Evolutionary conservation across 2,113 vertebrate genomes (phyloP), one percentile per base, ranked within the genome.

Genomic region (Tinamus guttatus): DNA sequence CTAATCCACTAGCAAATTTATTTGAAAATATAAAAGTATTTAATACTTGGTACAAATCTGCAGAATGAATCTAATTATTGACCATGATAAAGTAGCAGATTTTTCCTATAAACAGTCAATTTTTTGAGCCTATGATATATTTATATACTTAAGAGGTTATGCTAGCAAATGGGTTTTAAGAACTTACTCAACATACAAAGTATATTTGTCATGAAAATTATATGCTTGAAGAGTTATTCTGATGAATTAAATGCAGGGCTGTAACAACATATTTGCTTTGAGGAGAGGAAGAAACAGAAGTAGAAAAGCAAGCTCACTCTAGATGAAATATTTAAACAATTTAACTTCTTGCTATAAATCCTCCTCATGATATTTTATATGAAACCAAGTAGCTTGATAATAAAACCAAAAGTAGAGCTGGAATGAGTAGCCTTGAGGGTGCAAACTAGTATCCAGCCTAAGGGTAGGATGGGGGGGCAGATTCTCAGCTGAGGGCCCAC

Each of bases 241-340:
- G 65, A 62, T 52, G 27, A 70, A 86, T 81, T 75, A 83, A 90
- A 83, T 40, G 64, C 22, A 67, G 34, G 75, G 58, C 78, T 27
- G 58, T 7, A n/a, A 79, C 38, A 69, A 79, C 78, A 85, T 71
- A 91, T 62, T 95, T 94, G 52, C 58, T 89, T 91, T 64, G 64
- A 87, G 67, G 28, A 86, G 43, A 75, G 11, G 34, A 38, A 90
- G 34, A 45, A 32, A 60, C 73, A 64, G 63, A 67, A 89, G 62
- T 84, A 93, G 84, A 96, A 96, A 94, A 95, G 71, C 47, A 94
- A 97, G 92, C 38, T 88, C 34, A 79, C 87, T 60, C 69, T 89
- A 62, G 94, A 96, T 89, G 60, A 95, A 96, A 81, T 83, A 90
- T 81, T 97, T 64, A 60, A 94, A 89, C 81, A 52, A 92, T 96